Percentiles rank a stretch among this genome's conserved stretches.
phyloP scores from a whole-genome alignment of 2,113 vertebrate genomes.

The Terrapene triunguis region DNA sequence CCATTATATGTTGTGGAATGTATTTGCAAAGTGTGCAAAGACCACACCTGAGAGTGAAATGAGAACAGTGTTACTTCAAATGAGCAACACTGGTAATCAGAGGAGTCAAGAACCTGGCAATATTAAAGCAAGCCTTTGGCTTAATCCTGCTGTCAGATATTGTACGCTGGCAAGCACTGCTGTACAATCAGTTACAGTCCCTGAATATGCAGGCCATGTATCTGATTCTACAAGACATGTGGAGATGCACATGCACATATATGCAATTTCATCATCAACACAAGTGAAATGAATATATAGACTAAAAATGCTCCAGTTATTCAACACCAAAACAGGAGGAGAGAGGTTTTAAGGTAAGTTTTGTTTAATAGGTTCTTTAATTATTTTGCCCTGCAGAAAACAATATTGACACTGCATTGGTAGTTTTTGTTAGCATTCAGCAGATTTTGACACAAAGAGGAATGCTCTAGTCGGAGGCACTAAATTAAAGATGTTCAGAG shows the following conservation, averaged over 20 bases:
- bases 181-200: background rate
- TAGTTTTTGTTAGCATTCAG: no score
- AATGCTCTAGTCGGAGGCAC: no score
- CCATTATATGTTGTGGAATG: no score
- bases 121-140: no score
- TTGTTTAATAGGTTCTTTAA: background rate
- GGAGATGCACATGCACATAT: background rate
- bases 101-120: no score
- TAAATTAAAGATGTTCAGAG: background rate
- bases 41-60: background rate
- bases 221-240: background rate
- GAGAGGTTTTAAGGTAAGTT: background rate
- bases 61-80: background rate
- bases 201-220: background rate
- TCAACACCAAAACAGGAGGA: background rate
- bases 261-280: background rate
- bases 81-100: background rate
- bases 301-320: background rate
- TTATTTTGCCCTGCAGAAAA: no score
- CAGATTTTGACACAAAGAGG: no score
- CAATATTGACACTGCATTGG: no score
- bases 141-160: background rate
- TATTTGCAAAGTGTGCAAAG: background rate
- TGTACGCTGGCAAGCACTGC: background rate
- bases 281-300: background rate